Evolutionary conservation across 2,113 vertebrate genomes (phyloP).

Genomic region (Notechis scutatus): DNA sequence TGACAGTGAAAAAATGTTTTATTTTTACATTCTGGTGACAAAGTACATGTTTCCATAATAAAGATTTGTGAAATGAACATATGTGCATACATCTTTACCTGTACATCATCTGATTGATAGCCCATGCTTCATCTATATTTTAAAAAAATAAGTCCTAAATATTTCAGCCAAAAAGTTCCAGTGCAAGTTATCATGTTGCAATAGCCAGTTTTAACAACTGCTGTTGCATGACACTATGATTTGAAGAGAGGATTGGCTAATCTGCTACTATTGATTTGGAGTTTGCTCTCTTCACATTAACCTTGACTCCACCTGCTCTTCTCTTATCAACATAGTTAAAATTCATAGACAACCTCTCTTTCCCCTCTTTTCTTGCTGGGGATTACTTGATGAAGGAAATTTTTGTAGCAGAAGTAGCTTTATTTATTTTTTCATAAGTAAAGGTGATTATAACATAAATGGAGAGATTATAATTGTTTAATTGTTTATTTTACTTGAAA

Average conservation of each 20-base stretch:
- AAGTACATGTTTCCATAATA: neutral
- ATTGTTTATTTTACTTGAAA: neutral
- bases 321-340: constrained; percentile 40
- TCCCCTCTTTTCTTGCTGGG: neutral
- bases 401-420: neutral
- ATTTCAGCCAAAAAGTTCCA: neutral
- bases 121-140: neutral
- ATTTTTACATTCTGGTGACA: neutral
- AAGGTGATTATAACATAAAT: neutral
- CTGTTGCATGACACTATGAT: neutral
- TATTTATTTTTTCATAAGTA: neutral
- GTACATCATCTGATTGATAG: neutral
- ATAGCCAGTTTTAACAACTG: neutral
- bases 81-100: neutral
- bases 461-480: neutral
- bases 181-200: neutral
- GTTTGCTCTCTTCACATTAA: constrained; percentile 40
- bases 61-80: neutral
- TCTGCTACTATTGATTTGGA: constrained; percentile 45
- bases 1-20: neutral
- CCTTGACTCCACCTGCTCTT: constrained; percentile 33
- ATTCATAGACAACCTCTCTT: neutral
- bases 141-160: neutral
- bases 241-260: constrained; percentile 16
- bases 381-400: neutral